Conservation (phyloP, 2,797 vertebrate species). For the Sebastes matsubarae region DNA sequence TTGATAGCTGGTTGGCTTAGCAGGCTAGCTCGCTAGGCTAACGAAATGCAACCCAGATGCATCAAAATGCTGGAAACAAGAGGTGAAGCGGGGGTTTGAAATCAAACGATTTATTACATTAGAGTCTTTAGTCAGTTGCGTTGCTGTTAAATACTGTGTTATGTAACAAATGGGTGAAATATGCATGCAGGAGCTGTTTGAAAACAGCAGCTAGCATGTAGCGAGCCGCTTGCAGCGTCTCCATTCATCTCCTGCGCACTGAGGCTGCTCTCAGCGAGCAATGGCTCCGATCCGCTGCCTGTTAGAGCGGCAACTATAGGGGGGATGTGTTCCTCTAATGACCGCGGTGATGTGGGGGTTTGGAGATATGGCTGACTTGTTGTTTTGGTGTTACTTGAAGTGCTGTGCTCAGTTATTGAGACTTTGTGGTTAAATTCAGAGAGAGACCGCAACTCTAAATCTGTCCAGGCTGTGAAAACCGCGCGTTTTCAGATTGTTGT, state of each 20-base stretch:
- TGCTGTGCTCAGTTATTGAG: neutral
- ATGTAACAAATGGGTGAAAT: constrained; percentile 7
- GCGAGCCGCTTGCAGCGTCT: constrained; percentile 68
- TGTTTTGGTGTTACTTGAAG: neutral
- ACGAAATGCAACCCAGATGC: constrained; percentile 69
- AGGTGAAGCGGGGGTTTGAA: constrained; percentile 12
- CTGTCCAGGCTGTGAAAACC: constrained; percentile 59
- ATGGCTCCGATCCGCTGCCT: constrained; percentile 64
- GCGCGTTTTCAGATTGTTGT: constrained; percentile 79
- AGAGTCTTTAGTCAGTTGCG: neutral
- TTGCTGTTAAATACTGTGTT: neutral
- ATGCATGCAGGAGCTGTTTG: constrained; percentile 47
- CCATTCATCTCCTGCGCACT: constrained; percentile 83
- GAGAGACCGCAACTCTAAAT: constrained; percentile 17
- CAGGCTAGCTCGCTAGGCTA: constrained; percentile 80
- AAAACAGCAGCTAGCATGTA: constrained; percentile 74
- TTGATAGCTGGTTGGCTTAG: constrained; percentile 81
- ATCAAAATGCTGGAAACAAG: constrained; percentile 41
- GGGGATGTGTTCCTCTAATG: neutral
- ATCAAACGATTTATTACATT: neutral
- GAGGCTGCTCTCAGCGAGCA: constrained; percentile 57
- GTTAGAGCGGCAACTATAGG: constrained; percentile 31
- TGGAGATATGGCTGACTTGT: neutral
- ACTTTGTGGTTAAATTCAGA: neutral
- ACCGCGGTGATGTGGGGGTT: neutral